Evolutionary conservation across 2,888 invertebrate species (phyloP).

Genomic region (Epirrita christyi): DNA sequence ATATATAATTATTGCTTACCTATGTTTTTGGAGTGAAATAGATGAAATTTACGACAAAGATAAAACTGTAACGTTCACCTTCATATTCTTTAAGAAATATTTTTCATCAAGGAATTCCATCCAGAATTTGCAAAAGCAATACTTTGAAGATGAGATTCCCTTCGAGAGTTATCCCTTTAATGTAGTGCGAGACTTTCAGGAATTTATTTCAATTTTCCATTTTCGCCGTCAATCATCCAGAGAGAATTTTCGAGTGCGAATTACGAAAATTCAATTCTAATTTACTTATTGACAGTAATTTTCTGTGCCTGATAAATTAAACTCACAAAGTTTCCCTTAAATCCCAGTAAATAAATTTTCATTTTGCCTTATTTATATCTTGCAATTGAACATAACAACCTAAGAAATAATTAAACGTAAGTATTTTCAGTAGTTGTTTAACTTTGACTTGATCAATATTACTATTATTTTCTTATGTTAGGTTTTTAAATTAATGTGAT

Average conservation of each 20-base stretch:
- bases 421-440: too few relatives aligned
- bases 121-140: conserved; percentile 47
- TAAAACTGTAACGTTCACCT: conserved; percentile 1
- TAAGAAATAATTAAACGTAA: too few relatives aligned
- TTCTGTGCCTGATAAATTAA: conserved; percentile 1
- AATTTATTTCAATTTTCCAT: conserved; percentile 54
- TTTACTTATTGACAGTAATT: conserved; percentile 31
- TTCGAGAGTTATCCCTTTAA: conserved; percentile 56
- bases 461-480: too few relatives aligned
- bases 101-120: conserved; percentile 48
- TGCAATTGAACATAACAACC: too few relatives aligned
- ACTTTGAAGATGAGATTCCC: conserved; percentile 53
- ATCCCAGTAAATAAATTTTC: too few relatives aligned
- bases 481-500: too few relatives aligned
- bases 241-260: conserved; percentile 44
- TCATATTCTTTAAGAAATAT: conserved; percentile 2
- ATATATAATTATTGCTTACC: too few relatives aligned
- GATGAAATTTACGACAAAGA: neutral
- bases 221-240: conserved; percentile 48
- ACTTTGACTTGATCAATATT: too few relatives aligned
- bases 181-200: conserved; percentile 43
- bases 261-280: conserved; percentile 46
- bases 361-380: too few relatives aligned
- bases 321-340: too few relatives aligned
- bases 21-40: neutral